Evolutionary conservation across 2,888 invertebrate genomes (phyloP).

Genomic region (Thyatira batis): DNA sequence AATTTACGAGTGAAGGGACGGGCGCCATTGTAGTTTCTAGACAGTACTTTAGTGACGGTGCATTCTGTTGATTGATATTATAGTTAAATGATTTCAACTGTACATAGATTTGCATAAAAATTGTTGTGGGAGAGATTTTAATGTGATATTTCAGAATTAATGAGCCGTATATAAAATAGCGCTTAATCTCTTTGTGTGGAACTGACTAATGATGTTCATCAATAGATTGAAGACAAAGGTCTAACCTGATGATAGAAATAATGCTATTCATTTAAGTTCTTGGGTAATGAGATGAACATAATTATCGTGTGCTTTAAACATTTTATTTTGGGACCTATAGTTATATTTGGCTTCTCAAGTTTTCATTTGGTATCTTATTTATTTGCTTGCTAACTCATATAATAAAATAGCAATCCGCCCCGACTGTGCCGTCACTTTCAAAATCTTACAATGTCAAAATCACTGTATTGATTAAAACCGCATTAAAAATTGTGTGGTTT

Average conservation of each 20-base stretch:
- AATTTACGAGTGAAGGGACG: conserved; percentile 33
- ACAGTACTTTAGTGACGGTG: conserved; percentile 26
- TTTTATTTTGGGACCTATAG: background rate
- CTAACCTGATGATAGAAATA: background rate
- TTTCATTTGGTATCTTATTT: no score
- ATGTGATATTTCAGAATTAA: background rate
- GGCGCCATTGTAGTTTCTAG: conserved; percentile 30
- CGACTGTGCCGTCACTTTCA: no score
- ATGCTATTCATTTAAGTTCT: background rate
- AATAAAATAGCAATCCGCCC: no score
- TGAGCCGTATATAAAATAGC: background rate
- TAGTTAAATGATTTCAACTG: conserved; percentile 23
- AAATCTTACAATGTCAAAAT: no score
- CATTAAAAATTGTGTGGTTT: no score
- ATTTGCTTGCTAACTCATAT: no score
- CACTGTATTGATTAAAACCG: no score
- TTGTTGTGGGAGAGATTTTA: background rate
- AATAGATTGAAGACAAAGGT: background rate
- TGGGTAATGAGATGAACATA: background rate
- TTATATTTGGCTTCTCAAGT: background rate
- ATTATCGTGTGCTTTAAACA: background rate
- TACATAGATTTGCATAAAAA: conserved; percentile 34
- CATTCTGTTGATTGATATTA: conserved; percentile 35
- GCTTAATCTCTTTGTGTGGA: background rate
- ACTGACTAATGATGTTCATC: background rate